These are phyloP conservation scores for Amphiura filiformis DNA, from an alignment of 35 echinoderm and acorn worm species.

Conservation along the genomic window DNA sequence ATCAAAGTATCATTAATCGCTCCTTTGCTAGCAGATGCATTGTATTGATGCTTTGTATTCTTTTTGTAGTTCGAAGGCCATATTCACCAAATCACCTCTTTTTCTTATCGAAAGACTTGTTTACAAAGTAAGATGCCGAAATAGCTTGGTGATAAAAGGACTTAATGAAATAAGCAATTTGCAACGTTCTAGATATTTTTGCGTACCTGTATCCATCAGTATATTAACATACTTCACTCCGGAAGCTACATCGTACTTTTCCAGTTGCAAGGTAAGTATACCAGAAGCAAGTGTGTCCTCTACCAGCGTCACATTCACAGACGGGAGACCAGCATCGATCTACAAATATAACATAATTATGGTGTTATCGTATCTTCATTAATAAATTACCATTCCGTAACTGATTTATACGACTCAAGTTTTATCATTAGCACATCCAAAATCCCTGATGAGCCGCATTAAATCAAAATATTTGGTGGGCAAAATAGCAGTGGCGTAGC, in stretches of 20 bases:
- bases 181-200: background rate
- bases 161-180: background rate
- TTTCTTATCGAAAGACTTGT: background rate
- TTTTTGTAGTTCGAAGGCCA: background rate
- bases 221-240: background rate
- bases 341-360: background rate
- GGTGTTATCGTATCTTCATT: constrained; percentile 7
- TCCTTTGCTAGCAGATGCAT: too few species aligned
- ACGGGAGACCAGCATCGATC: background rate
- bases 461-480: too few species aligned
- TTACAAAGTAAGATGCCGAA: background rate
- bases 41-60: background rate
- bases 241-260: background rate
- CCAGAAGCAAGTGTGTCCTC: background rate
- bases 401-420: constrained; percentile 4
- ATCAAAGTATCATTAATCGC: background rate
- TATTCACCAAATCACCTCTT: background rate
- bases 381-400: background rate
- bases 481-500: too few species aligned
- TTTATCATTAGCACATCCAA: too few species aligned
- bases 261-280: background rate
- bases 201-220: background rate
- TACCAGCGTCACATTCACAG: background rate
- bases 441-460: too few species aligned
- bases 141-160: background rate